Evolutionary conservation across 1,140 invertebrate genomes (phyloP).

Genomic region (Drosophila subobscura): DNA sequence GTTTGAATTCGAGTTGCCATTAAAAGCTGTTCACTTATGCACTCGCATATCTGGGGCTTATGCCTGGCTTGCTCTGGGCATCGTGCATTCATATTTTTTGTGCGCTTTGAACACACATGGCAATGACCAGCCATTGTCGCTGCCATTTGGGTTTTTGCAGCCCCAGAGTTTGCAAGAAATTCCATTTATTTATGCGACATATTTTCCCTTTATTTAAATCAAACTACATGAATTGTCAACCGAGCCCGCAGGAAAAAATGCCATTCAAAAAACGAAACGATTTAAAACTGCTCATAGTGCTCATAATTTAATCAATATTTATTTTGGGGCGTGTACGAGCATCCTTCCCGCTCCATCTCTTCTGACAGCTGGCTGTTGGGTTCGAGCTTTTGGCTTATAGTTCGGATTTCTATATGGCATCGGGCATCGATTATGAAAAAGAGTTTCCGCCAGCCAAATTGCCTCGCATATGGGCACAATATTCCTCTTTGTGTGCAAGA

Average conservation of each 20-base stretch:
- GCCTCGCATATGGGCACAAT: conserved; percentile 22
- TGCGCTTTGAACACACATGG: conserved; percentile 15
- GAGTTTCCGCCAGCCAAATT: conserved; percentile 23
- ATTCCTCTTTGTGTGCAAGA: conserved; percentile 3
- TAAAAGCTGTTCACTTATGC: background rate
- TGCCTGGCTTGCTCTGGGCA: conserved; percentile 9
- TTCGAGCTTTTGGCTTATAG: conserved; percentile 5
- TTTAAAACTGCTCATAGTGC: conserved; percentile 28
- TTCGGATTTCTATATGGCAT: conserved; percentile 28
- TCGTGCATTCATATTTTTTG: conserved; percentile 6
- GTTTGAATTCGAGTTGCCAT: background rate
- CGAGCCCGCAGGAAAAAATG: conserved; percentile 9
- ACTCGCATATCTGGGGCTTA: conserved; percentile 21
- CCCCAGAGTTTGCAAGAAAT: conserved; percentile 13
- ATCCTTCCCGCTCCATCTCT: too few species aligned
- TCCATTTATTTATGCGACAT: conserved; percentile 17
- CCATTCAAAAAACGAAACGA: conserved; percentile 15
- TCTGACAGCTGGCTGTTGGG: conserved; percentile 36
- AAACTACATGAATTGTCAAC: conserved; percentile 35
- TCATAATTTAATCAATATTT: conserved; percentile 51
- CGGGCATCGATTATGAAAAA: conserved; percentile 37
- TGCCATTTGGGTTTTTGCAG: conserved; percentile 25
- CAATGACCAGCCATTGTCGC: conserved; percentile 17
- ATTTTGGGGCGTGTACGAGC: conserved; percentile 20
- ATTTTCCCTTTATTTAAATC: conserved; percentile 56